Percentiles rank a stretch among this genome's conserved stretches.
Evolutionary conservation across 2,797 vertebrate species (phyloP).

Genomic region (Carapus acus): DNA sequence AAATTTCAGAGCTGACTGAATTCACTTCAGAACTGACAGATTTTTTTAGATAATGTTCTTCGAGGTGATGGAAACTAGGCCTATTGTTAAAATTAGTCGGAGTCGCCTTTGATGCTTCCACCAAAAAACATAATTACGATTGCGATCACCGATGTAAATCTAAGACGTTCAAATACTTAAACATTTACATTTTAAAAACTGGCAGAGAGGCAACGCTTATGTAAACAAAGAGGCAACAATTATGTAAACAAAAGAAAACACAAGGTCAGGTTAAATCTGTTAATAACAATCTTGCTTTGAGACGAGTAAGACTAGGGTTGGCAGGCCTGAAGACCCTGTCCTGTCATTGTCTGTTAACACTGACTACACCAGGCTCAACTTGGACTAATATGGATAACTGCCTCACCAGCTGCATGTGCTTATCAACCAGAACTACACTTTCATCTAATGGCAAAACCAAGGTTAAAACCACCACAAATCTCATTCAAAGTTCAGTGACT

Average conservation of each 20-base stretch:
- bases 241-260: slow-evolving; percentile 33
- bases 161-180: neutral
- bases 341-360: slow-evolving; percentile 54
- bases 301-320: slow-evolving; percentile 55
- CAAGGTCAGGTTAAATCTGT: slow-evolving; percentile 50
- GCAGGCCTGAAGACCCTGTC: slow-evolving; percentile 12
- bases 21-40: no score
- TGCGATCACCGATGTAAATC: no score
- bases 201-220: neutral
- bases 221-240: slow-evolving; percentile 25
- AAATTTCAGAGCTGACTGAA: no score
- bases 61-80: no score
- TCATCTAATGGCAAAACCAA: slow-evolving; percentile 29
- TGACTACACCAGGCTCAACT: slow-evolving; percentile 24
- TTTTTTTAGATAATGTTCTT: no score
- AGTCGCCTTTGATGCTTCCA: no score
- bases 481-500: slow-evolving; percentile 18
- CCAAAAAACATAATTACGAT: no score
- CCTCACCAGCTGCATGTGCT: slow-evolving; percentile 28
- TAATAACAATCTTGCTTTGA: slow-evolving; percentile 55
- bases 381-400: slow-evolving; percentile 53
- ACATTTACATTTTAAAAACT: neutral
- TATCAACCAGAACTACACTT: slow-evolving; percentile 32
- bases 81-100: no score
- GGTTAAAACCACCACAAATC: slow-evolving; percentile 22